phyloP scores from a whole-genome alignment of 2,113 vertebrate species.

The Danio rerio region GRCz12tu NC_133179.1:30057001-30057500 shows the following conservation, averaged over 20 bases:
- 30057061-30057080: slow-evolving; percentile 15
- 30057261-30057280: slow-evolving; percentile 37
- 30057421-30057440: no score
- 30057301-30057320: no score
- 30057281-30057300: slow-evolving; percentile 49
- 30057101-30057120: slow-evolving; percentile 50
- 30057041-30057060: slow-evolving; percentile 7
- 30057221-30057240: slow-evolving; percentile 10
- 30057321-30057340: no score
- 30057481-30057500: no score
- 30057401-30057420: no score
- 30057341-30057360: no score
- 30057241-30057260: background rate
- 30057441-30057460: no score
- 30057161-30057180: slow-evolving; percentile 49
- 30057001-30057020: background rate
- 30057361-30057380: no score
- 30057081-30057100: slow-evolving; percentile 5
- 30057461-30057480: no score
- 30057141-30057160: slow-evolving; percentile 55
- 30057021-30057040: slow-evolving; percentile 17
- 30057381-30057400: no score
- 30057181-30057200: slow-evolving; percentile 40
- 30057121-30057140: slow-evolving; percentile 50
- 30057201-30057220: slow-evolving; percentile 31